A percentile compares a stretch with the other conserved stretches of the same genome.
Conservation (phyloP, 2,888 invertebrate species). For the Eumerus sabulonum region DNA sequence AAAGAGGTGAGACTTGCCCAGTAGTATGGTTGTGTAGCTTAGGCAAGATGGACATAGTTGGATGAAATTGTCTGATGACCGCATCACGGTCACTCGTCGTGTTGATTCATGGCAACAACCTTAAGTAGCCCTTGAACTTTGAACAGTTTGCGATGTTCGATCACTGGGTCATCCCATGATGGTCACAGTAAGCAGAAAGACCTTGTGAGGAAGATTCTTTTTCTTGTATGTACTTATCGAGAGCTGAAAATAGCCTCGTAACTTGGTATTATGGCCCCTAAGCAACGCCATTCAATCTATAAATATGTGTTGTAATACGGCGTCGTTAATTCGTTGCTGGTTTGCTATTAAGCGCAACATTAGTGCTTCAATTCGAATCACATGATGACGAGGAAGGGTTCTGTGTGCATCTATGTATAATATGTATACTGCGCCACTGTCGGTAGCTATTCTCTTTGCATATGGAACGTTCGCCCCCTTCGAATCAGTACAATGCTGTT, state of each 20-base stretch:
- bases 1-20: not conserved
- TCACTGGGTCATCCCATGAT: not conserved
- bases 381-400: conserved; percentile 24
- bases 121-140: conserved; percentile 49
- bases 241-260: too few species aligned
- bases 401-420: not conserved
- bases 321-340: not conserved
- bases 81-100: conserved; percentile 5
- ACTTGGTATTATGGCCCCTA: not conserved
- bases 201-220: not conserved
- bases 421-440: conserved; percentile 25
- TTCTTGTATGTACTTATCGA: conserved; percentile 6
- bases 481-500: not conserved
- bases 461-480: conserved; percentile 15
- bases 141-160: not conserved
- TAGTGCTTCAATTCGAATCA: not conserved
- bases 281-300: not conserved
- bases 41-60: not conserved
- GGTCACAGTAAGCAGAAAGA: not conserved
- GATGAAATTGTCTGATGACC: conserved; percentile 24
- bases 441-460: conserved; percentile 22
- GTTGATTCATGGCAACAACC: conserved; percentile 12
- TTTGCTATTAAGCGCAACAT: not conserved
- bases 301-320: not conserved
- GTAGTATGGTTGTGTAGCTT: too few species aligned